A percentile compares a stretch with the other conserved stretches of the same genome.
phyloP scores from a whole-genome alignment of 2,797 vertebrate species.

The Leptodactylus fallax region DNA sequence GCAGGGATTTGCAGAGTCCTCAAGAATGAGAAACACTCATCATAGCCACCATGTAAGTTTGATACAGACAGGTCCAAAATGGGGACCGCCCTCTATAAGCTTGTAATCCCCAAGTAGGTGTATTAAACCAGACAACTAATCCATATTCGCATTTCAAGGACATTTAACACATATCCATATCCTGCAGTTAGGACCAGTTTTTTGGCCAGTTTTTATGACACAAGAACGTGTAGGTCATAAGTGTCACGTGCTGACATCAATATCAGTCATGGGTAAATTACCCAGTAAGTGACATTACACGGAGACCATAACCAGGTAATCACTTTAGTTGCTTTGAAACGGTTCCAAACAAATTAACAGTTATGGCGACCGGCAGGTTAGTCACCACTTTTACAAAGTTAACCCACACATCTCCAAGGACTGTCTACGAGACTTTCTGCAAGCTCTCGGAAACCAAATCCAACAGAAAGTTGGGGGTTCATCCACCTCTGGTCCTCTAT shows the following conservation, averaged over 20 bases:
- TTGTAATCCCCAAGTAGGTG: too few relatives aligned
- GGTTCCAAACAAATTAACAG: not conserved
- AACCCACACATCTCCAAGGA: too few relatives aligned
- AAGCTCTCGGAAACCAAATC: not conserved
- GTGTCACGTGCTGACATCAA: not conserved
- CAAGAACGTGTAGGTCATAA: not conserved
- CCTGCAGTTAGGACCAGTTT: not conserved
- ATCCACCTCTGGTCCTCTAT: not conserved
- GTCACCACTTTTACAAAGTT: not conserved
- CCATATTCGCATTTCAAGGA: too few relatives aligned
- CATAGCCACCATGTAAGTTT: not conserved
- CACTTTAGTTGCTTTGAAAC: slow-evolving; percentile 11
- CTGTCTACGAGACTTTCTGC: not conserved
- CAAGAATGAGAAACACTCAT: not conserved
- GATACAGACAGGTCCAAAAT: not conserved
- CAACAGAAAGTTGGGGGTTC: not conserved
- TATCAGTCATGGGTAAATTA: not conserved
- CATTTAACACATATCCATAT: not conserved
- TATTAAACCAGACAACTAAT: too few relatives aligned
- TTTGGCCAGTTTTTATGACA: not conserved
- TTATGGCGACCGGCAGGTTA: not conserved
- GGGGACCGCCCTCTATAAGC: too few relatives aligned
- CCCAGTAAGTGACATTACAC: not conserved
- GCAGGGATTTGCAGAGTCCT: not conserved
- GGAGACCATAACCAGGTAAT: not conserved